Evolutionary conservation across 1,140 invertebrate genomes (phyloP).

Genomic region (Bombus picipes): DNA sequence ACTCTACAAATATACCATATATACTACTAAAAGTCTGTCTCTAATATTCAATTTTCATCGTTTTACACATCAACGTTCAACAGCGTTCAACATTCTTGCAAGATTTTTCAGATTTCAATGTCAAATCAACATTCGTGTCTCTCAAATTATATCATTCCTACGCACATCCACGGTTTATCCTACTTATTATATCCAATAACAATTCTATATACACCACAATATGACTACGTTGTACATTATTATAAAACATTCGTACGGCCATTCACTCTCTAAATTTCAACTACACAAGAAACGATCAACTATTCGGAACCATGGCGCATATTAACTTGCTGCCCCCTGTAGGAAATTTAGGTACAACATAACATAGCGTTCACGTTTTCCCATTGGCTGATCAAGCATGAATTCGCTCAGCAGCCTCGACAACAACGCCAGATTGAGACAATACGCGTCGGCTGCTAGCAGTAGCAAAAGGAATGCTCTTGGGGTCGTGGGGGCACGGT

Average conservation of each 20-base stretch:
- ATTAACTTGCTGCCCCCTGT: neutral
- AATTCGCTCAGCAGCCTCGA: slow-evolving; percentile 36
- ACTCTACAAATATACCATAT: no score
- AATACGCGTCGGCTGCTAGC: slow-evolving; percentile 49
- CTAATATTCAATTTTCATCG: neutral
- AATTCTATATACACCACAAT: neutral
- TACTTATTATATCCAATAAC: neutral
- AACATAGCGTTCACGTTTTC: neutral
- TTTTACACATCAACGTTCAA: neutral
- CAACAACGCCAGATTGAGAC: slow-evolving; percentile 57
- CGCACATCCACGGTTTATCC: neutral
- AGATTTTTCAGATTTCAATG: neutral
- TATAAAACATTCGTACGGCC: neutral
- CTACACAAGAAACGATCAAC: neutral
- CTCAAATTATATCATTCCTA: neutral
- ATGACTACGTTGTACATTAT: neutral
- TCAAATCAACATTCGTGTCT: no score
- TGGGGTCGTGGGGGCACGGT: neutral
- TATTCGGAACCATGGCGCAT: neutral
- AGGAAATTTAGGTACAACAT: neutral
- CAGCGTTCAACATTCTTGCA: no score
- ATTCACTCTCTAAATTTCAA: neutral
- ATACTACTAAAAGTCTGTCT: neutral
- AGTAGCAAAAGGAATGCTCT: slow-evolving; percentile 25
- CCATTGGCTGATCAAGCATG: slow-evolving; percentile 57